Base-by-base conservation (phyloP, 2,113 vertebrate genomes). In the Epinephelus moara region DNA sequence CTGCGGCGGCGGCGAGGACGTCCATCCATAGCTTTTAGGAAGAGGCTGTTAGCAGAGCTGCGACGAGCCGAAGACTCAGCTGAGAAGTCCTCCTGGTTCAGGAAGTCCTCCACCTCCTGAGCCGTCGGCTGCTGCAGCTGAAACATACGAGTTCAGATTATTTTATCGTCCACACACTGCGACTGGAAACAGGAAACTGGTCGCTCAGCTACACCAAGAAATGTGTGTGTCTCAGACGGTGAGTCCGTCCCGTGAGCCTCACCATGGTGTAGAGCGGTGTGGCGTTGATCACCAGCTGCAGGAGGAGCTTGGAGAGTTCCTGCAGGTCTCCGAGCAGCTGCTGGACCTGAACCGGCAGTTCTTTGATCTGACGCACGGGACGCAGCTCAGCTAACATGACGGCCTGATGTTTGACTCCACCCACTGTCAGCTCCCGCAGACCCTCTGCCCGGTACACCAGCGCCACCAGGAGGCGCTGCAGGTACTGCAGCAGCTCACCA, bases 201-300 rank as follows among this genome's bases (percentile, higher is more conserved):
- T 45, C 11, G 42, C 9, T 45, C 11, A 37, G 33, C 33, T 37
- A 37, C 6, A 45, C 42, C 8, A 10, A 45, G 11, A 45, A 12
- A 45, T 8, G 8, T 45, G 18, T 45, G 42, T 42, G 40, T 47
- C n/a, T 19, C 45, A 30, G 25, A 37, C 33, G 33, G 13, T 53
- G 17, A 18, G 19, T 7, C 19, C 33, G 33, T 0, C 25, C 10
- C 56, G 15, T 9, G 15, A 21, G 47, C 40, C 73, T 78, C 84
- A 95, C 95, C 94, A 94, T 55, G 84, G 69, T 84, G 86, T 95
- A 95, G 53, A 96, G 94, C 0, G 93, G 94, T 0, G 92, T 95
- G 80, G 75, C 81, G 81, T 95, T 96, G 94, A 96, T 77, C 49
- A 95, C 37, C 11, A 95, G 72, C 89, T 95, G 94, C 53, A 95